A percentile compares a stretch with the other conserved stretches of the same genome.
Conservation (phyloP, 2,888 invertebrate genomes). For the Phragmatobia fuliginosa region DNA sequence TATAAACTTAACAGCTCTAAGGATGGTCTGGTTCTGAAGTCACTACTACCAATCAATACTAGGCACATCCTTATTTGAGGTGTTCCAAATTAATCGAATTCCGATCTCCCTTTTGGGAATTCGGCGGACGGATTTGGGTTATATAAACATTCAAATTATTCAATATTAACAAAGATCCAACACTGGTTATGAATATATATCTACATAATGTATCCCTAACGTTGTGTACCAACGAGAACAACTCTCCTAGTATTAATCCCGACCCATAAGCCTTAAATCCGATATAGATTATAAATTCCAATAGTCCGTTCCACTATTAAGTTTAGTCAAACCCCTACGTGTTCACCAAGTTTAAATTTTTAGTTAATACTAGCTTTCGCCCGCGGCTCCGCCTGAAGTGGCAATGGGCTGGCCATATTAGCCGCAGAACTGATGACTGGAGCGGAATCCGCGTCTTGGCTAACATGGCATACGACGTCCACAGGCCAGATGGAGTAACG, state of each 20-base stretch:
- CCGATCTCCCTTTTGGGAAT: neutral
- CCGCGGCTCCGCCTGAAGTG: no score
- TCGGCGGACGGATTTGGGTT: neutral
- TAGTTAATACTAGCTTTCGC: no score
- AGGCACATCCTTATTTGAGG: neutral
- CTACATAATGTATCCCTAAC: neutral
- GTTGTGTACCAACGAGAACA: neutral
- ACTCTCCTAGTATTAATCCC: neutral
- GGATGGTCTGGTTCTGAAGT: no score
- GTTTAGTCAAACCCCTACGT: neutral
- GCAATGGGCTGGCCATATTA: no score
- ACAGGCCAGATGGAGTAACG: no score
- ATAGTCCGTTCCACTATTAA: conserved; percentile 7
- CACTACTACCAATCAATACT: neutral
- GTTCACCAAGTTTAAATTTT: neutral
- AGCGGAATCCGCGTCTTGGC: no score
- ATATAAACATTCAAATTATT: conserved; percentile 3
- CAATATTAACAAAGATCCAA: neutral
- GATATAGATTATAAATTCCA: conserved; percentile 6
- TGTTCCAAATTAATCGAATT: neutral
- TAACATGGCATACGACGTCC: no score
- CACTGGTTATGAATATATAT: neutral
- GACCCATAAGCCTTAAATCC: conserved; percentile 1
- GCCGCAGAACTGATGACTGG: no score
- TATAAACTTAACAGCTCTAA: no score